Evolutionary conservation across 2,888 invertebrate species (phyloP), one percentile per base, ranked within the genome.

Genomic region (Noctua fimbriata): DNA sequence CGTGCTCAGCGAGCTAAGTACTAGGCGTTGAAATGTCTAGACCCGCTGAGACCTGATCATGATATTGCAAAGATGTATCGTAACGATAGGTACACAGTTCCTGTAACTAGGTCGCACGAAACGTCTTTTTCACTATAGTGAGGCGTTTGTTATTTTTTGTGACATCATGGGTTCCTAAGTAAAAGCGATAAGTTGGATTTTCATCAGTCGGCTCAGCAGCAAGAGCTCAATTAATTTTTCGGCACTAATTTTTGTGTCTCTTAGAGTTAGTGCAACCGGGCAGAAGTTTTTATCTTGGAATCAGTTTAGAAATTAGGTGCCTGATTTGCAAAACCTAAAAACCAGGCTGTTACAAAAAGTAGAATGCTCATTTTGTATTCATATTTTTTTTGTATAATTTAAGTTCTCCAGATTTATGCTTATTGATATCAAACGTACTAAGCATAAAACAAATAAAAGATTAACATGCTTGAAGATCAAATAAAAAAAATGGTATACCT

Each of bases 1-100:
- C 90, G 90, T 89, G 88, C 75, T 73, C 69, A 44, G 88, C 70
- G 72, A 77, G 66, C 58, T 70, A 88, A 89, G 78, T 81, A 73
- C 71, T 63, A 52, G 65, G 65, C 67, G 78, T 58, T 78, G 69
- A 87, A 84, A 87, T 79, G 85, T 80, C 78, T 81, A 81, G 86
- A 67, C 44, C 85, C 69, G 67, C 36, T 32, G 66, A 36, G 86
- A 81, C 72, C 76, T 77, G 88, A 85, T 85, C 88, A 77, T 88
- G 88, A 85, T 85, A 85, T 75, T 75, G 86, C 86, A 85, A 74
- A 88, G 72, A 76, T 87, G 69, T 81, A 69, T 87, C 65, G 72
- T 65, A n/a, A 71, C 81, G 73, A 77, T 69, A 67, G 18, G n/a
- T 44, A 69, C 44, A 49, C 65, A 14, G 36, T 70, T 84, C 60